Base-by-base conservation (phyloP, 2,888 invertebrate species). In the Poecilus cupreus region DNA sequence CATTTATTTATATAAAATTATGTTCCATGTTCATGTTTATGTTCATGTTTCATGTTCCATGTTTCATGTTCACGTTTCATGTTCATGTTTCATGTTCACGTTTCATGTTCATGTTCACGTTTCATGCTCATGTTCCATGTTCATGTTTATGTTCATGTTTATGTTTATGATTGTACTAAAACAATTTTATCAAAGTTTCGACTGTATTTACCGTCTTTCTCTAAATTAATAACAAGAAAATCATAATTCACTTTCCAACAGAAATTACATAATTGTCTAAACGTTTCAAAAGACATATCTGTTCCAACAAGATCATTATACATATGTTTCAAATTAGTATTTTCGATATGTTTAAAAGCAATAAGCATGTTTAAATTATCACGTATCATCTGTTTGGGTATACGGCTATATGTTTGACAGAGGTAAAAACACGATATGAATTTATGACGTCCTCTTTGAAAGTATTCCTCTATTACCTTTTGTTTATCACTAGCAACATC, bases 331-430 rank as follows among this genome's bases (percentile, higher is more conserved):
- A 88, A 81, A 85, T 88, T 88, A 20, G 83, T 80, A 54, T 84
- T 83, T 83, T 88, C 87, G 37, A 6, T 37, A 37, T 83, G 87
- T 86, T 82, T 86, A 85, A 79, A 87, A 88, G 3, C 86, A 16
- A 88, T 82, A 11, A 88, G 43, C 5, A 86, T 81, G 82, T 88
- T 88, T 6, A 85, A 82, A 84, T 88, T 88, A 81, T 88, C 87
- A 39, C 86, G 83, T 22, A 88, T 83, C 8, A 86, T 78, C 76
- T 87, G 87, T 84, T 88, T 88, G 3, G 87, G 87, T 54, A 88
- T 85, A 57, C 83, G 83, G 3, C 86, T 85, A 83, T 87, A 87
- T 43, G 85, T 86, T 83, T 88, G 87, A 81, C 85, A 84, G 20
- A 88, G 83, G 83, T 86, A 88, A 70, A 87, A 87, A 72, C 85